Percentiles rank a stretch among this genome's conserved stretches.
These are phyloP conservation scores for Anabas testudineus DNA, from an alignment of 2,797 vertebrate species.

Conservation along the genomic window DNA sequence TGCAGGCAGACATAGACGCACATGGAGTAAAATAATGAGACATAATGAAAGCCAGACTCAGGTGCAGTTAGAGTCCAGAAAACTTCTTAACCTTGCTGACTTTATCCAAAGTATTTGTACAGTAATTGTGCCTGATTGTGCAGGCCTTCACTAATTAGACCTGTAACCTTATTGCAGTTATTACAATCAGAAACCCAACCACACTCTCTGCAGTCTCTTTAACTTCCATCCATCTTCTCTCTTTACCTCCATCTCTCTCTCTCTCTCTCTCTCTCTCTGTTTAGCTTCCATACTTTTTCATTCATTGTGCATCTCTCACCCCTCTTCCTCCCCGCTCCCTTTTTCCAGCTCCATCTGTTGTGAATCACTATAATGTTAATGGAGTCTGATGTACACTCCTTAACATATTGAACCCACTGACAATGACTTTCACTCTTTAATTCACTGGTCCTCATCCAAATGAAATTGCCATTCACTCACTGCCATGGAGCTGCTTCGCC, in stretches of 20 bases:
- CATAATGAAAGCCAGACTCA: constrained; percentile 25
- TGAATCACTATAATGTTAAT: constrained; percentile 64
- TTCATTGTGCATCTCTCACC: constrained; percentile 24
- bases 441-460: constrained; percentile 47
- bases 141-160: constrained; percentile 65
- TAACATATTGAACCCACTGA: constrained; percentile 58
- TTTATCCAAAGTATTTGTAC: constrained; percentile 47
- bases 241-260: constrained; percentile 5
- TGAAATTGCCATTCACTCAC: constrained; percentile 30
- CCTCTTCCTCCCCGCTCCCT: neutral
- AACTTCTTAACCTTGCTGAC: constrained; percentile 51
- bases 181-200: constrained; percentile 65
- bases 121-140: constrained; percentile 54
- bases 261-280: constrained; percentile 9
- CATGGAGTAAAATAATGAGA: neutral
- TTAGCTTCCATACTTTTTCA: constrained; percentile 27
- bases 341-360: constrained; percentile 58
- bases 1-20: neutral
- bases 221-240: constrained; percentile 19
- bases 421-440: constrained; percentile 45
- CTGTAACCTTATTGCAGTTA: constrained; percentile 66
- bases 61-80: neutral
- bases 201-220: constrained; percentile 40
- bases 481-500: constrained; percentile 1
- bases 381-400: constrained; percentile 57